A percentile compares a stretch with the other conserved stretches of the same genome.
Conservation (phyloP, 2,797 vertebrate species). For the Apodemus agrarius region DNA sequence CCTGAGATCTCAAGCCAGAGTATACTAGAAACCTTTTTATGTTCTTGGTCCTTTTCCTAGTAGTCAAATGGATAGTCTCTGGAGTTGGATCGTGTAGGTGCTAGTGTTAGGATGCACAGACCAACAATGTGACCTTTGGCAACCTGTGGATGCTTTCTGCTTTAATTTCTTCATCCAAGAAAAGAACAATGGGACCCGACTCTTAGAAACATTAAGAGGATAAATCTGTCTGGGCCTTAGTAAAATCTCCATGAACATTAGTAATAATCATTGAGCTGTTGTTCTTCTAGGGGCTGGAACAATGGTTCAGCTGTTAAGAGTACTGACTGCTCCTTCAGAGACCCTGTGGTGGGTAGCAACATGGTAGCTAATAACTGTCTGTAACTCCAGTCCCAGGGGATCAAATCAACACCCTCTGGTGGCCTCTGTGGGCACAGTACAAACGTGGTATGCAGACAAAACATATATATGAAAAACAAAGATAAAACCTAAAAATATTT, state of each 20-base stretch:
- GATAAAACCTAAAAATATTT: neutral
- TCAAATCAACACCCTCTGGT: neutral
- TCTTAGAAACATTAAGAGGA: neutral
- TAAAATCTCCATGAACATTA: neutral
- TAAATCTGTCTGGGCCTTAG: neutral
- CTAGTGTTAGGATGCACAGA: neutral
- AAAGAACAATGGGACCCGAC: neutral
- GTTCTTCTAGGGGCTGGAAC: neutral
- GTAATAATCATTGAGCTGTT: neutral
- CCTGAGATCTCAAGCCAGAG: neutral
- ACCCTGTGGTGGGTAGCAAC: neutral
- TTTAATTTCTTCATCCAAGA: neutral
- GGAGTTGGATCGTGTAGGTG: neutral
- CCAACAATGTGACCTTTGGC: neutral
- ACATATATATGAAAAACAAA: neutral
- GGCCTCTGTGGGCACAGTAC: no score
- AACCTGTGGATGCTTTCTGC: neutral
- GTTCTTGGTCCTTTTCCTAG: neutral
- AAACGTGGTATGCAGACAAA: neutral
- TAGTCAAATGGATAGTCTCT: neutral
- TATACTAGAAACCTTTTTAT: neutral
- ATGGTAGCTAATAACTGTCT: neutral
- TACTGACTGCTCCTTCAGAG: neutral
- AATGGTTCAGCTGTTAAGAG: neutral
- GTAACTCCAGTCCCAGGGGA: neutral